phyloP scores from a whole-genome alignment of 2,797 vertebrate genomes.

The Paratrypauchen microcephalus region DNA sequence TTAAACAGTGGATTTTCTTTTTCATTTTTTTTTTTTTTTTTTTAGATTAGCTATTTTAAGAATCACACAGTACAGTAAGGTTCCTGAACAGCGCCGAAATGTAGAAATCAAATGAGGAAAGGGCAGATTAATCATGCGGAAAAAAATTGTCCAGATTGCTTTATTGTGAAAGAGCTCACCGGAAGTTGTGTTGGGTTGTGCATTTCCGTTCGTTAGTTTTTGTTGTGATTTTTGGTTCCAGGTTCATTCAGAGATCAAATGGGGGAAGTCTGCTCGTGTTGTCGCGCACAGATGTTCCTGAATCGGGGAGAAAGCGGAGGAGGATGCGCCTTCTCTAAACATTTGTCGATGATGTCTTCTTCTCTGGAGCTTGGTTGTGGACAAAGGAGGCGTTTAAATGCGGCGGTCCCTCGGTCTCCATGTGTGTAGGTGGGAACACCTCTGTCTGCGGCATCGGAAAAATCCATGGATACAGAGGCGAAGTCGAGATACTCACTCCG shows the following conservation, averaged over 20 bases:
- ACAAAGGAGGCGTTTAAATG: slow-evolving; percentile 34
- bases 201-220: neutral
- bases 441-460: slow-evolving; percentile 7
- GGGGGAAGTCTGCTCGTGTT: neutral
- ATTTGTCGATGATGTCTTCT: neutral
- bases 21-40: too few relatives aligned
- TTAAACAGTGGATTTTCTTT: too few relatives aligned
- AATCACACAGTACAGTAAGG: too few relatives aligned
- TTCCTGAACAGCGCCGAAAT: too few relatives aligned
- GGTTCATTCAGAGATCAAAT: slow-evolving; percentile 1
- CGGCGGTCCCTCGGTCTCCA: slow-evolving; percentile 31
- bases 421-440: slow-evolving; percentile 34
- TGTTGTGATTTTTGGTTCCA: slow-evolving; percentile 1
- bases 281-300: neutral
- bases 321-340: neutral
- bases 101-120: too few relatives aligned
- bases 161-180: neutral
- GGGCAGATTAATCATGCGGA: too few relatives aligned
- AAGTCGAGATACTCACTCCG: neutral
- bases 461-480: neutral
- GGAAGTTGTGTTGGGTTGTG: neutral
- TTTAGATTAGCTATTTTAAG: too few relatives aligned
- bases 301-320: neutral
- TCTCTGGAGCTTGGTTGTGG: slow-evolving; percentile 7
- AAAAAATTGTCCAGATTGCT: neutral